Evolutionary conservation across 1,140 invertebrate species (phyloP).

Genomic region (Drosophila simulans): DNA sequence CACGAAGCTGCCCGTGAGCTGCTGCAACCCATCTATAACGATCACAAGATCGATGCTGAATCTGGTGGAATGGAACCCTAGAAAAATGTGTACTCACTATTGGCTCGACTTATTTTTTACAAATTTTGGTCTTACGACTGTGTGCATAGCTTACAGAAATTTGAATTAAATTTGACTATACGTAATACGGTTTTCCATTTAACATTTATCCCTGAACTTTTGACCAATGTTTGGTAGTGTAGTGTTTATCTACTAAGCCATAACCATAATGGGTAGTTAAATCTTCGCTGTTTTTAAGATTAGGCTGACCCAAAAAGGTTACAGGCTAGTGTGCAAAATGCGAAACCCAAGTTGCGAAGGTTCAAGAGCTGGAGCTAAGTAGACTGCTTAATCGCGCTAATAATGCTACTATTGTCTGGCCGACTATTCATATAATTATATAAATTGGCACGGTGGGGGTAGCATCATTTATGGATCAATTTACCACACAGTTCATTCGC

Average conservation of each 20-base stretch:
- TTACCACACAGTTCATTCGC: conserved; percentile 42
- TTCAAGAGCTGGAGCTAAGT: conserved; percentile 2
- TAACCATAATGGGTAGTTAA: conserved; percentile 1
- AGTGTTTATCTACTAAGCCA: conserved; percentile 1
- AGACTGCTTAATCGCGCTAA: conserved; percentile 25
- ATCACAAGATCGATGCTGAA: conserved; percentile 53
- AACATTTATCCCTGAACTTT: not conserved
- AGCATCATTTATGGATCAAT: conserved; percentile 42
- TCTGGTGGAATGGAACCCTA: conserved; percentile 28
- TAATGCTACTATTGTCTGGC: conserved; percentile 35
- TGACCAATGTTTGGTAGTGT: not conserved
- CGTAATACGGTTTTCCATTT: too few species aligned
- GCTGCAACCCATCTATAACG: not conserved
- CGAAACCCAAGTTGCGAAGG: conserved; percentile 14
- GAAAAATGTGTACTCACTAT: not conserved
- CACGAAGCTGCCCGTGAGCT: conserved; percentile 37
- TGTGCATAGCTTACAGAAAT: not conserved
- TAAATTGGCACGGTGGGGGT: conserved; percentile 4
- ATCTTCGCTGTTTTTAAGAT: not conserved
- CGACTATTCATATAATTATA: conserved; percentile 26
- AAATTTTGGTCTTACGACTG: conserved; percentile 1
- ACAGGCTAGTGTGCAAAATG: conserved; percentile 13
- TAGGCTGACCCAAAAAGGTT: conserved; percentile 17
- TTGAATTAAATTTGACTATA: not conserved
- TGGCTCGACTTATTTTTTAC: not conserved